Conservation (phyloP, 2,888 invertebrate genomes). For the Acanthosoma haemorrhoidale region DNA sequence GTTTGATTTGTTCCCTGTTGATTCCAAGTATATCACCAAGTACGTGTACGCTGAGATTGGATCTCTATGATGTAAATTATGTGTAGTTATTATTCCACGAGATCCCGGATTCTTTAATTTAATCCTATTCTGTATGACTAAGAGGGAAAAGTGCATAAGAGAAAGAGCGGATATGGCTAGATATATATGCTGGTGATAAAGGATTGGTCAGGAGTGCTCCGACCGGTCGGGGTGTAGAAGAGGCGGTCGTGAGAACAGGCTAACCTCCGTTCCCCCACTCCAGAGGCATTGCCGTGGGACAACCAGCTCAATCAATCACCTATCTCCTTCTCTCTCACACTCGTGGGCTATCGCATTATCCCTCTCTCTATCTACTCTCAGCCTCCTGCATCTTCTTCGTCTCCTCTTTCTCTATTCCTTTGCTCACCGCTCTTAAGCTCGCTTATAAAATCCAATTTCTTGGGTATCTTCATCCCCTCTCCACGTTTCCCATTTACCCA, state of each 20-base stretch:
- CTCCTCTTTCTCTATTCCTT: slow-evolving; percentile 19
- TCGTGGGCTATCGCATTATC: not conserved
- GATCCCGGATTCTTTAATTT: no score
- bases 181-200: not conserved
- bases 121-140: no score
- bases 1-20: not conserved
- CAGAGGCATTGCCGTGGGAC: slow-evolving; percentile 19
- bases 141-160: no score
- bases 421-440: not conserved
- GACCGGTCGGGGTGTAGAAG: slow-evolving; percentile 7
- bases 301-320: slow-evolving; percentile 29
- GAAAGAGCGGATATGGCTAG: no score
- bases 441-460: not conserved
- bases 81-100: no score
- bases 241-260: slow-evolving; percentile 33
- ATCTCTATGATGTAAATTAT: no score
- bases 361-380: not conserved
- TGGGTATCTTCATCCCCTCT: not conserved
- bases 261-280: slow-evolving; percentile 32
- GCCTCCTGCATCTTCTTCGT: slow-evolving; percentile 13
- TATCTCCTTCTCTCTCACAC: slow-evolving; percentile 19
- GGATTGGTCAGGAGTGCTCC: not conserved
- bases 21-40: no score
- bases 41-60: no score
- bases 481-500: not conserved